These are phyloP conservation scores for Streptopelia turtur DNA, from an alignment of 2,797 vertebrate genomes.

Conservation along the genomic window DNA sequence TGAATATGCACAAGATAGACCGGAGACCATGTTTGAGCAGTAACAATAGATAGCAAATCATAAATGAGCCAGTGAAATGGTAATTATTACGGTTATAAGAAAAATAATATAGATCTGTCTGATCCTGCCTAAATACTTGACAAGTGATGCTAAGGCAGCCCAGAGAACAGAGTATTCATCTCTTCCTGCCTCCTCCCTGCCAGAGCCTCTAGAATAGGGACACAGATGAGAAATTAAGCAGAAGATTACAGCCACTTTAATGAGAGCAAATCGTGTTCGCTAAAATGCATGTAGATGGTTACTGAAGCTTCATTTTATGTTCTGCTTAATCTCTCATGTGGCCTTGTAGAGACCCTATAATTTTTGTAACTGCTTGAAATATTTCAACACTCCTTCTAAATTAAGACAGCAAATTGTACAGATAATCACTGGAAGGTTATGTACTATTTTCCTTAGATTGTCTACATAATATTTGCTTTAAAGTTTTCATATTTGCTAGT, in stretches of 20 bases:
- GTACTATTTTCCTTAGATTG: neutral
- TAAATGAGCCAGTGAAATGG: neutral
- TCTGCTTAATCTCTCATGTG: neutral
- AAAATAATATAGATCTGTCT: neutral
- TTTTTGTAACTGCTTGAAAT: neutral
- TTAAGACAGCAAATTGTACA: neutral
- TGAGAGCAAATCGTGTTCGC: neutral
- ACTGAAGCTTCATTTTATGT: neutral
- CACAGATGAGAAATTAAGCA: neutral
- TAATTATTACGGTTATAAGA: neutral
- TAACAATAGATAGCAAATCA: neutral
- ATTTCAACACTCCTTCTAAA: neutral
- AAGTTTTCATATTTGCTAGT: neutral
- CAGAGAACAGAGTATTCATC: neutral
- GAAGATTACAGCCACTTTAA: neutral
- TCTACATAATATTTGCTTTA: neutral
- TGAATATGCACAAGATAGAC: neutral
- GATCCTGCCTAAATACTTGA: neutral
- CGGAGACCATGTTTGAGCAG: neutral
- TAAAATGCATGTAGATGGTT: neutral
- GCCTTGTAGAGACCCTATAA: fast-evolving
- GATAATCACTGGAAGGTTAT: neutral
- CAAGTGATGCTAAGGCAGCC: neutral
- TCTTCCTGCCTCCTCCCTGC: neutral
- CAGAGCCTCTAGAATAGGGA: neutral